Base-by-base conservation (phyloP, 2,888 invertebrate genomes). In the Temnothorax ravouxi region DNA sequence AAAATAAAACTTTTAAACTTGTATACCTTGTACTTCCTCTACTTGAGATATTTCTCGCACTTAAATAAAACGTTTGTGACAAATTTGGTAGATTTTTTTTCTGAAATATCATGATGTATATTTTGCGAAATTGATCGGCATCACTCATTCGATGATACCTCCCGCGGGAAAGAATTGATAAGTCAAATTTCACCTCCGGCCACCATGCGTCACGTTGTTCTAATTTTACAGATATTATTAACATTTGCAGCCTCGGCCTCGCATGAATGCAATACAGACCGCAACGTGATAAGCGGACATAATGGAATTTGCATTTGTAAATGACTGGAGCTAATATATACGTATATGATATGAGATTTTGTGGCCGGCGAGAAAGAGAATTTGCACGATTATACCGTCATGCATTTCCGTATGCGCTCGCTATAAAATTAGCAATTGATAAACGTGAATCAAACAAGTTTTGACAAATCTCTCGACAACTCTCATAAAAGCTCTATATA, bases 141-240 rank as follows among this genome's bases (percentile, higher is more conserved):
- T 18, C 6, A n/a, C 29, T 25, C 15, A 29, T 76, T 52, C 50
- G 11, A 75, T 13, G 5, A 52, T 52, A 13, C 8, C 29, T 38
- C 25, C 41, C 25, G 21, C 25, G 18, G 38, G 52, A 41, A 41
- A 77, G n/a, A 54, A 25, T 41, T 41, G 41, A 44, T 34, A 77
- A 77, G 21, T 64, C 11, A 9, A 47, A 77, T 67, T 56, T 69
- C 29, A 66, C 0, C 9, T 52, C n/a, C 1, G 18, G 13, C 25
- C 25, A 64, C n/a, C 11, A 44, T 21, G 13, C 34, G 34, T 25
- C 38, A 44, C 18, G 21, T 15, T 15, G 21, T 59, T 79, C 71
- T 79, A 79, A 79, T 69, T 79, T 79, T 69, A 56, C 44, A 69
- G 47, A 79, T 69, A 21, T 79, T 79, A 69, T 56, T 67, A 77